phyloP scores from a whole-genome alignment of 23 tunicate species.

The Trididemnum miniatum region DNA sequence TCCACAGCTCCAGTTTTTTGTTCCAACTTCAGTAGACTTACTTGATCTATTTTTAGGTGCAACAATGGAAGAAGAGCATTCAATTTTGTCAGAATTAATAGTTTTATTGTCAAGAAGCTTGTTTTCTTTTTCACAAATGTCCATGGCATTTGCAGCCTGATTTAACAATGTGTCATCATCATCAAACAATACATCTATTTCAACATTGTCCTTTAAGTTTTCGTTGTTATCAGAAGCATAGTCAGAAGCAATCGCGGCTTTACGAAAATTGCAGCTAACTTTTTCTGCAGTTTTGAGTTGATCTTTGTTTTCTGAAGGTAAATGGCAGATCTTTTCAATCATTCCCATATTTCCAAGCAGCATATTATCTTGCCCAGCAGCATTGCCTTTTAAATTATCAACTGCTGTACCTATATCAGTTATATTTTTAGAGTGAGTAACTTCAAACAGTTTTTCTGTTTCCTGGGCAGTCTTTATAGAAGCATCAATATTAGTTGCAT shows the following conservation, averaged over 20 bases:
- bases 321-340: background rate
- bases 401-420: too few species aligned
- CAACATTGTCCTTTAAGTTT: background rate
- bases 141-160: background rate
- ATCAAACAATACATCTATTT: background rate
- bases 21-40: conserved; percentile 1
- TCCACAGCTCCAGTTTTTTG: conserved; percentile 44
- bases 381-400: background rate
- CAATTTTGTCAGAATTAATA: too few species aligned
- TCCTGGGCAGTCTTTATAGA: too few species aligned
- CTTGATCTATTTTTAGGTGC: too few species aligned
- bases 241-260: background rate
- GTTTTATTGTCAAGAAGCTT: too few species aligned
- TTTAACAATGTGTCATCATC: too few species aligned
- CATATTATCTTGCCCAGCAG: background rate
- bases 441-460: too few species aligned
- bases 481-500: too few species aligned
- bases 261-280: background rate
- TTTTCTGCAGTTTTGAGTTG: background rate
- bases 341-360: background rate
- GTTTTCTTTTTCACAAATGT: background rate
- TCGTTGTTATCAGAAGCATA: background rate
- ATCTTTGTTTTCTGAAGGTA: background rate
- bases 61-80: too few species aligned
- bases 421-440: too few species aligned